Evolutionary conservation across 2,797 vertebrate species (phyloP).

Genomic region (Myripristis murdjan): DNA sequence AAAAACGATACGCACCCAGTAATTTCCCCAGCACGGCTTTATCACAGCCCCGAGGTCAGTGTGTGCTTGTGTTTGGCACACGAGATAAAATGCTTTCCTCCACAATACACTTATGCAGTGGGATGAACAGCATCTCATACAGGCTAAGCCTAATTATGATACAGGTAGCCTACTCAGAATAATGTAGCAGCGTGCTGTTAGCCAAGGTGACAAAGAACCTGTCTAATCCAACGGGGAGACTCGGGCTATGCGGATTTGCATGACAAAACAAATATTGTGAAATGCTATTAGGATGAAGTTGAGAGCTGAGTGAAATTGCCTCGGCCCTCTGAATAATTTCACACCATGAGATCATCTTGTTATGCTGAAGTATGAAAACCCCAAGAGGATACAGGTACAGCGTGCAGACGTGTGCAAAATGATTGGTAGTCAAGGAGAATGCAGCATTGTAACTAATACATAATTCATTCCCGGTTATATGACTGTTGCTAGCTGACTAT

Average conservation of each 20-base stretch:
- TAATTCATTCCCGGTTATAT: constrained; percentile 45
- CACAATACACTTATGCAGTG: background rate
- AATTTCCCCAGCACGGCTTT: background rate
- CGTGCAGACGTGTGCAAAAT: constrained; percentile 19
- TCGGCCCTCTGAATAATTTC: constrained; percentile 51
- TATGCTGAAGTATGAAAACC: constrained; percentile 31
- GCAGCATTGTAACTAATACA: constrained; percentile 34
- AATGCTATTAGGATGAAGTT: constrained; percentile 39
- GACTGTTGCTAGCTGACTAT: constrained; percentile 9
- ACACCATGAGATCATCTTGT: constrained; percentile 39
- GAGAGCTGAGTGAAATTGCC: constrained; percentile 29
- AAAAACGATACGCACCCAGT: background rate
- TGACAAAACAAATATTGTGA: constrained; percentile 53
- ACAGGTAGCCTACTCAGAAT: constrained; percentile 15
- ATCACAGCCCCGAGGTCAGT: constrained; percentile 7
- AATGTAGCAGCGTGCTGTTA: constrained; percentile 9
- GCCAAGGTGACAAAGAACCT: constrained; percentile 26
- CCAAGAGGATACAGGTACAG: constrained; percentile 51
- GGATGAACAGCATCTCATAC: background rate
- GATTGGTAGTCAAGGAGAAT: constrained; percentile 30
- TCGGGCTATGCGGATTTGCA: constrained; percentile 41
- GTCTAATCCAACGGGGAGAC: constrained; percentile 49
- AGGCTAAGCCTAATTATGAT: constrained; percentile 18
- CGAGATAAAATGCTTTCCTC: background rate
- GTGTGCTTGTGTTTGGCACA: constrained; percentile 8